Evolutionary conservation across 2,888 invertebrate genomes (phyloP).

Genomic region (Chalcosyrphus nemorum): DNA sequence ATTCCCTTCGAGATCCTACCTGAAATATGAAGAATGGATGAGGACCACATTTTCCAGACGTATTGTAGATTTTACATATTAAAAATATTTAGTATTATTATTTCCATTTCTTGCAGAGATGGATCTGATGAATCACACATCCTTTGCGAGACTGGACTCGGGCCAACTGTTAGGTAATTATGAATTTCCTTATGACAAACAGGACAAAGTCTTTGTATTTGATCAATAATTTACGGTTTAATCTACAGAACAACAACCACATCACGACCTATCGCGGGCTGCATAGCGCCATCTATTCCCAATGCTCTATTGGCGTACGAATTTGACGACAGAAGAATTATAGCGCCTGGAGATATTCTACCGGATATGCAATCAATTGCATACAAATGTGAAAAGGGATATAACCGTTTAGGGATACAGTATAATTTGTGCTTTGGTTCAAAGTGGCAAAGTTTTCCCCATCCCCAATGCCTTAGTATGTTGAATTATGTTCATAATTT

Average conservation of each 20-base stretch:
- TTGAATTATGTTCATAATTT: background rate
- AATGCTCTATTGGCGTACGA: slow-evolving; percentile 13
- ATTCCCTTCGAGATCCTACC: too few species aligned
- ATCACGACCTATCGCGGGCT: slow-evolving; percentile 7
- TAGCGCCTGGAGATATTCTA: slow-evolving; percentile 4
- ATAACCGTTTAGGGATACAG: background rate
- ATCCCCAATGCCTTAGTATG: slow-evolving; percentile 38
- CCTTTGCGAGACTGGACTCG: slow-evolving; percentile 66
- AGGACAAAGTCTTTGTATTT: too few species aligned
- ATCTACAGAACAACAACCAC: too few species aligned
- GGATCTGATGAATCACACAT: slow-evolving; percentile 75
- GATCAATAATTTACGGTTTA: too few species aligned
- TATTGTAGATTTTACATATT: too few species aligned
- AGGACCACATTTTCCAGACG: too few species aligned
- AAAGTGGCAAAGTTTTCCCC: background rate
- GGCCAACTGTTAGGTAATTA: background rate
- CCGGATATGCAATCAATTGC: background rate
- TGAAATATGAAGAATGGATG: too few species aligned
- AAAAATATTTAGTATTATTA: too few species aligned
- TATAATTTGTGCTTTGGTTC: slow-evolving; percentile 32
- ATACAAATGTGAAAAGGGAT: slow-evolving; percentile 19
- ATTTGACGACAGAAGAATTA: background rate
- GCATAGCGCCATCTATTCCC: slow-evolving; percentile 17
- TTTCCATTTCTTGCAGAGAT: slow-evolving; percentile 76
- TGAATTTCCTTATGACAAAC: background rate